Base-by-base conservation (phyloP, 1,140 invertebrate species). In the Lutraria rhynchaena region DNA sequence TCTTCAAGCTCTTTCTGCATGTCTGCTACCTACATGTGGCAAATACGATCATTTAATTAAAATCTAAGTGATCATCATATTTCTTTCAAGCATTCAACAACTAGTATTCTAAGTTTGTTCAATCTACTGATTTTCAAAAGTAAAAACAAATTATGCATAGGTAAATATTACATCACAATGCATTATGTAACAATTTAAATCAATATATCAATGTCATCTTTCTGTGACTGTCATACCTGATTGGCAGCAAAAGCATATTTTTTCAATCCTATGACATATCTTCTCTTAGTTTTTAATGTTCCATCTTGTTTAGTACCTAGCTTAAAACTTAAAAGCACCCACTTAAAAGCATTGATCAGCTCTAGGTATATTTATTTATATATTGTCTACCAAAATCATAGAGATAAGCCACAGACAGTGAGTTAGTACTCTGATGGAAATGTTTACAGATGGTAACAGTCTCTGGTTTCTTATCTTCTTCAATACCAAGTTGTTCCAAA, bases 351-450 rank as follows among this genome's bases (percentile, higher is more conserved):
- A 81, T 95, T 94, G 49, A 98, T 97, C 35, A 98, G 93, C 92
- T 97, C 96, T 51, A 98, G 93, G 91, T 98, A 98, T 15, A 98
- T 95, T 88, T 98, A 98, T 24, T 96, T 97, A 89, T n/a, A n/a
- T n/a, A n/a, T n/a, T 95, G 95, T 61, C 96, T 94, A 0, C 95
- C 95, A 4, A 94, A 93, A 63, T 94, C 93, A 53, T 91, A 88
- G 83, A 94, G 95, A 91, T 88, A 94, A 92, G 90, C 94, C 0
- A 95, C 90, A 0, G 97, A 96, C 29, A 98, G 92, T 35, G 82
- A 53, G 11, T 82, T 84, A 7, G 91, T 88, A 83, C 89, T 88
- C 82, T 90, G 86, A 78, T 92, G 91, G 85, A 92, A 92, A 73
- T 89, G 87, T 82, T 91, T 90, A 71, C 91, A 91, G 29, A 92